Conservation (phyloP, 2,888 invertebrate genomes). For the Cephus runcator region DNA sequence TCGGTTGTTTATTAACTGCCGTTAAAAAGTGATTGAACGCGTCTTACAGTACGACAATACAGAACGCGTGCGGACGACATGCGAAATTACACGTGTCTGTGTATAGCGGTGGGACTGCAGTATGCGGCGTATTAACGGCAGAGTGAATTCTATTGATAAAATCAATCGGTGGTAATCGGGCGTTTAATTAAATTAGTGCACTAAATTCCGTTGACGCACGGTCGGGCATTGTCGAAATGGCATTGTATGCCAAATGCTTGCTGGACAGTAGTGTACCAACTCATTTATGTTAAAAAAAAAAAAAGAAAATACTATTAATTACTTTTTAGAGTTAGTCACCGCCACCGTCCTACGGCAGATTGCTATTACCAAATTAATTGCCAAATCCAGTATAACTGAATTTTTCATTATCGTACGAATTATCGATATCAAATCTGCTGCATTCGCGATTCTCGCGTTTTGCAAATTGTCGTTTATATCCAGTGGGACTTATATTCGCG, state of each 20-base stretch:
- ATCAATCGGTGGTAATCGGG: slow-evolving; percentile 24
- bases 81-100: background rate
- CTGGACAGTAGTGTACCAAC: background rate
- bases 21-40: background rate
- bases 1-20: background rate
- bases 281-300: background rate
- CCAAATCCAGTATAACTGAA: slow-evolving; percentile 20
- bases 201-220: slow-evolving; percentile 26
- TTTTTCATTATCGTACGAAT: slow-evolving; percentile 25
- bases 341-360: background rate
- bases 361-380: background rate
- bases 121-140: background rate
- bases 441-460: background rate
- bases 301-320: background rate
- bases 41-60: background rate
- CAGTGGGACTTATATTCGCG: background rate
- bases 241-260: background rate
- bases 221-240: background rate
- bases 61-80: background rate
- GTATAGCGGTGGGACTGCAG: background rate
- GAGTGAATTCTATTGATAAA: background rate
- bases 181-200: slow-evolving; percentile 31
- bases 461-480: background rate
- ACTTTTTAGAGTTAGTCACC: background rate
- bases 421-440: slow-evolving; percentile 14